phyloP scores from a whole-genome alignment of 2,888 invertebrate species.

The Harpalus rubripes region DNA sequence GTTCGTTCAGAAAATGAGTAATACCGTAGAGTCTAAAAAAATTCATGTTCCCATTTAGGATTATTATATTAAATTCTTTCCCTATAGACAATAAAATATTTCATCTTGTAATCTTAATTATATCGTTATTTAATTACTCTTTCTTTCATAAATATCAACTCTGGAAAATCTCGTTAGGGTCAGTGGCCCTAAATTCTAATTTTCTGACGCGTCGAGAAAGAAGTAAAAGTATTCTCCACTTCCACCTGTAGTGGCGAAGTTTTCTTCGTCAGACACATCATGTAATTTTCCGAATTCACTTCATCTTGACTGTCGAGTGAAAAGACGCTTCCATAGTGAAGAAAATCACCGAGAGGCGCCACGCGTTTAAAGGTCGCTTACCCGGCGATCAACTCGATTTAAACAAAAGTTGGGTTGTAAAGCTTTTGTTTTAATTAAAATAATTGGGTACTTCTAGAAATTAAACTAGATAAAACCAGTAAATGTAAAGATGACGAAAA shows the following conservation, averaged over 20 bases:
- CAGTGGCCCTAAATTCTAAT: constrained; percentile 2
- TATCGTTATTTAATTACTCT: not conserved
- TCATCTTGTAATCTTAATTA: not conserved
- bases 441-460: not conserved
- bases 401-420: not conserved
- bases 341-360: constrained; percentile 25
- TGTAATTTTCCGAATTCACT: constrained; percentile 51
- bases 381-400: not conserved
- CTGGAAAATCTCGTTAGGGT: not conserved
- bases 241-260: not conserved
- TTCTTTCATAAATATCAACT: not conserved
- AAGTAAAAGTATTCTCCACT: constrained; percentile 16
- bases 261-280: constrained; percentile 31
- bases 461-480: not conserved
- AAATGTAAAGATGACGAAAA: not conserved
- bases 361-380: constrained; percentile 50
- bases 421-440: not conserved
- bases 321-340: not conserved
- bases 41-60: too few relatives aligned
- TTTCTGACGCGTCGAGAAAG: constrained; percentile 3
- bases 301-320: constrained; percentile 20
- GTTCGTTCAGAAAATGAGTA: too few relatives aligned
- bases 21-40: too few relatives aligned
- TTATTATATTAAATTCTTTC: not conserved
- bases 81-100: not conserved